phyloP scores from a whole-genome alignment of 1,140 invertebrate genomes.

The Bursaphelenchus mucronatus region DNA sequence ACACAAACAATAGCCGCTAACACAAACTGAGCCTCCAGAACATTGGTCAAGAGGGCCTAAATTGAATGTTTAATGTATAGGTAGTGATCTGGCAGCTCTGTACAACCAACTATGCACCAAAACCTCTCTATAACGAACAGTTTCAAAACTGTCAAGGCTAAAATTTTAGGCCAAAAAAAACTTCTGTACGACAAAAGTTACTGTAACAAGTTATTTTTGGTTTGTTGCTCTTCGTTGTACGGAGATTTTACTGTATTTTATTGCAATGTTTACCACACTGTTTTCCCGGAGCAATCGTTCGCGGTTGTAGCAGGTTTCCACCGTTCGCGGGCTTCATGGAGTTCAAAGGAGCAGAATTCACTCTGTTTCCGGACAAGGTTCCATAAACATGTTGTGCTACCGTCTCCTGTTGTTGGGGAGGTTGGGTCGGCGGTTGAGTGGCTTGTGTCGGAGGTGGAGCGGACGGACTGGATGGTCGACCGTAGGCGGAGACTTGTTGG shows the following conservation, averaged over 20 bases:
- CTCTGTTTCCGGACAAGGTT: background rate
- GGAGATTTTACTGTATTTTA: no score
- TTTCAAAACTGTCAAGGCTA: no score
- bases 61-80: slow-evolving; percentile 13
- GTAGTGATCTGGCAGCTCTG: background rate
- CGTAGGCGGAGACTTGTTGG: background rate
- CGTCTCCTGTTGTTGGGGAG: slow-evolving; percentile 26
- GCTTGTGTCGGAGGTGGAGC: slow-evolving; percentile 12
- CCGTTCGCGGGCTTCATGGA: slow-evolving; percentile 6
- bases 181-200: background rate
- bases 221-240: no score
- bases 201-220: no score
- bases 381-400: background rate
- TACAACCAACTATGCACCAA: no score
- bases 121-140: no score
- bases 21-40: slow-evolving; percentile 50
- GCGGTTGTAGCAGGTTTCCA: slow-evolving; percentile 7
- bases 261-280: slow-evolving; percentile 27
- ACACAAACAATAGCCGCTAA: slow-evolving; percentile 54
- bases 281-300: slow-evolving; percentile 38
- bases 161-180: no score
- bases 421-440: slow-evolving; percentile 19
- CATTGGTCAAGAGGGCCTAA: slow-evolving; percentile 54
- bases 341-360: no score
- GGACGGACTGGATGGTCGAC: background rate